Evolutionary conservation across 2,888 invertebrate genomes (phyloP).

Genomic region (Lasioglossum zephyrum): DNA sequence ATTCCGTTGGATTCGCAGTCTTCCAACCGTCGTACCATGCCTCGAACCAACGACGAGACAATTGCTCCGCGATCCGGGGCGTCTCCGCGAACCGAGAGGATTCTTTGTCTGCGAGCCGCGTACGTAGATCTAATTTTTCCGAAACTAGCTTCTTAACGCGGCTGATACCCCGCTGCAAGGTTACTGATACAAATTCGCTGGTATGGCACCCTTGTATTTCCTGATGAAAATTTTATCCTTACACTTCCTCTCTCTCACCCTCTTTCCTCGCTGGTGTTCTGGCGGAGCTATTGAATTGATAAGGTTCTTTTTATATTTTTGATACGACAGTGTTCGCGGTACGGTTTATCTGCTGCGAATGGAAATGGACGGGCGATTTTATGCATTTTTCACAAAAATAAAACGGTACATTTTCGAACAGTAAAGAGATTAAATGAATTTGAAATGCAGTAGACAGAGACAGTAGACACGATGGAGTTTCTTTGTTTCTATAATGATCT

Average conservation of each 20-base stretch:
- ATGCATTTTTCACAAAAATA: not conserved
- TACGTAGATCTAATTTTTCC: not conserved
- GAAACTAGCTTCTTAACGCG: conserved; percentile 1
- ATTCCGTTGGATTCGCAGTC: conserved; percentile 60
- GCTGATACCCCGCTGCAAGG: not conserved
- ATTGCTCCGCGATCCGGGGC: conserved; percentile 56
- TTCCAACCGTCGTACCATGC: conserved; percentile 25
- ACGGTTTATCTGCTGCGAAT: no score
- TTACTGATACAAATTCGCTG: not conserved
- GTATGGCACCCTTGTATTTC: not conserved
- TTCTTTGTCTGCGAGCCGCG: not conserved
- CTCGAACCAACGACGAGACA: conserved; percentile 48
- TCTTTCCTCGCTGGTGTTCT: not conserved
- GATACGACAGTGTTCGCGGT: not conserved
- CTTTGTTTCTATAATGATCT: no score
- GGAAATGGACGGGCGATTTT: not conserved
- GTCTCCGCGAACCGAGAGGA: not conserved
- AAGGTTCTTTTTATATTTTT: not conserved
- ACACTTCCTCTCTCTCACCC: not conserved
- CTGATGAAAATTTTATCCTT: conserved; percentile 5
- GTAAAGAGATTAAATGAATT: no score
- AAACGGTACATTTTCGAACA: no score
- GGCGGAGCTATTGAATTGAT: not conserved
- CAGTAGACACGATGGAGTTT: no score
- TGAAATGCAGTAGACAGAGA: no score